Percentiles rank a stretch among this genome's conserved stretches.
phyloP scores from a whole-genome alignment of 2,113 vertebrate genomes.

The Caracal caracal region DNA sequence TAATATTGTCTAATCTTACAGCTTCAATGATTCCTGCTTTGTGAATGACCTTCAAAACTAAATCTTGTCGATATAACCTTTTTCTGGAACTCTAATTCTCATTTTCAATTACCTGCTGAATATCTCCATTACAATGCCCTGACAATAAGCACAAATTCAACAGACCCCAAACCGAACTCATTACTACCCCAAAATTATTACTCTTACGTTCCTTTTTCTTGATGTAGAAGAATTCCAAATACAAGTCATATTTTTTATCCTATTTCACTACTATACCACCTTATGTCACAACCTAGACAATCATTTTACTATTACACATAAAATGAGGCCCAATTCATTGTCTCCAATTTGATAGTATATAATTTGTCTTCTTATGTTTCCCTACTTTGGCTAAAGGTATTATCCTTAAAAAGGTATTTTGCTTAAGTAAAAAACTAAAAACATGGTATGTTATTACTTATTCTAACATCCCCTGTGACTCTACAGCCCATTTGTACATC shows the following conservation, averaged over 20 bases:
- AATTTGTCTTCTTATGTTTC: not conserved
- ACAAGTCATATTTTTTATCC: not conserved
- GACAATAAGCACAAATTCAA: not conserved
- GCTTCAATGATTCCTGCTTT: slow-evolving; percentile 1
- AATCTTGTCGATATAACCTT: not conserved
- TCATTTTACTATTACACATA: not conserved
- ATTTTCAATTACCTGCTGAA: not conserved
- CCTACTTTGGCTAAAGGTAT: not conserved
- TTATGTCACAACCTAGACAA: not conserved
- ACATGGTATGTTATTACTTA: not conserved
- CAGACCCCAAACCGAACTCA: not conserved
- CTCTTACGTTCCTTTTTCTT: not conserved
- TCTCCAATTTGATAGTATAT: not conserved
- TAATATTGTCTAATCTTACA: not conserved
- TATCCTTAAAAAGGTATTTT: slow-evolving; percentile 20
- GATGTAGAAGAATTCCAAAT: not conserved
- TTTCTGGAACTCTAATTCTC: not conserved
- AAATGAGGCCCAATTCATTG: not conserved
- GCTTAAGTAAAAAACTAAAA: not conserved
- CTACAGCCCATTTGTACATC: not conserved
- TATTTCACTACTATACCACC: not conserved
- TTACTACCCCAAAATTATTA: not conserved
- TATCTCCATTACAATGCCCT: not conserved
- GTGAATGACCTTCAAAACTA: not conserved
- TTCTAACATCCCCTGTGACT: not conserved